Conservation (phyloP, 1,140 invertebrate species). For the Triops longicaudatus region DNA sequence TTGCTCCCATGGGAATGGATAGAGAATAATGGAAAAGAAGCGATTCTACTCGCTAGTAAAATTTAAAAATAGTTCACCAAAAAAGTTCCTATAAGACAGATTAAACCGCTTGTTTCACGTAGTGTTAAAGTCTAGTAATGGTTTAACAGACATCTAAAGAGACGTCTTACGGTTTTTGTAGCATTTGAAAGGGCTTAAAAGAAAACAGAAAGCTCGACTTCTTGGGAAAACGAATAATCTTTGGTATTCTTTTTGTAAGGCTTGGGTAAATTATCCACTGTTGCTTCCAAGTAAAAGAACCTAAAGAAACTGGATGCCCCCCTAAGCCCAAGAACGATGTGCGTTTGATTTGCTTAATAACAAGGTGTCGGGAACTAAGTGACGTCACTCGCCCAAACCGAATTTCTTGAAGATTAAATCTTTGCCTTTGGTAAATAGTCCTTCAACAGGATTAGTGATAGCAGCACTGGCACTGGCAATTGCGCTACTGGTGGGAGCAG, state of each 20-base stretch:
- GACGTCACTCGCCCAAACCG: constrained; percentile 41
- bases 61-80: background rate
- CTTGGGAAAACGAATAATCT: background rate
- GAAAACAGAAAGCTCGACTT: background rate
- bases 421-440: constrained; percentile 76
- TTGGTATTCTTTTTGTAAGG: constrained; percentile 4
- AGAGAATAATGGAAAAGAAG: background rate
- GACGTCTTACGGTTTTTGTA: background rate
- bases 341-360: constrained; percentile 3
- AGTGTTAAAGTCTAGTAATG: background rate
- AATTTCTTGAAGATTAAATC: constrained; percentile 87
- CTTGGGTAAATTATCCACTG: constrained; percentile 17
- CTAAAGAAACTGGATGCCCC: constrained; percentile 9
- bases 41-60: background rate
- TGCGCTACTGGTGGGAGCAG: constrained; percentile 29
- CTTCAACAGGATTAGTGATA: constrained; percentile 35
- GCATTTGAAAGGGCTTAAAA: background rate
- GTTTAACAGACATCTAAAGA: background rate
- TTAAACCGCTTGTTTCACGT: background rate
- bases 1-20: constrained; percentile 8
- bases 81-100: background rate
- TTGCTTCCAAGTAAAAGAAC: background rate
- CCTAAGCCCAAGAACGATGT: background rate
- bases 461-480: constrained; percentile 52
- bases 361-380: background rate